Base-by-base conservation (phyloP, 2,113 vertebrate species). In the Syrrhaptes paradoxus region DNA sequence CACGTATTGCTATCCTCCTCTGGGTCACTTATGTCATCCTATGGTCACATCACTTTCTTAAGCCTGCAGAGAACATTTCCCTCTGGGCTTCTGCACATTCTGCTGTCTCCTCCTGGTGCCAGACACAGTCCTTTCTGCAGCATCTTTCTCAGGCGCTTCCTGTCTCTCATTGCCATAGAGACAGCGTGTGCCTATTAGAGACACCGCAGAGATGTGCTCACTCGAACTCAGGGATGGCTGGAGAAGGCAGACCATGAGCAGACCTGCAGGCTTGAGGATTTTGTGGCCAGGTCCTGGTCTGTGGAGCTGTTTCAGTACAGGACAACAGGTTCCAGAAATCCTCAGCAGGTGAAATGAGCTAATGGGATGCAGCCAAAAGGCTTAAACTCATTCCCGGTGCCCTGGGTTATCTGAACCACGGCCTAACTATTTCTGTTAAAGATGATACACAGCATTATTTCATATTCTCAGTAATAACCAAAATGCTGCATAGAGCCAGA, bases 101-200 rank as follows among this genome's bases (percentile, higher is more conserved):
- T 93, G 93, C 83, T 86, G 54, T 97, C 92, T 97, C 93, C 93
- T 97, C 45, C 95, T 94, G 92, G 88, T 90, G 88, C 92, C 93
- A 95, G 94, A 96, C 96, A 66, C 76, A 70, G 80, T 68, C 51
- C 75, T 94, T 94, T 94, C 90, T 90, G 90, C 95, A 96, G 93
- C 66, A 62, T 90, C 93, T 85, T 94, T 96, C 88, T 75, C n/a
- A 57, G 90, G 76, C 31, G 13, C 66, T 90, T 85, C 65, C 83
- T 32, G 38, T 67, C 91, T 86, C 79, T 92, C 93, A 97, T 97
- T 96, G 95, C 96, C 95, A 96, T 97, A 96, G 96, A 97, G 95
- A 97, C 96, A 85, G 92, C 4, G 38, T 93, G 79, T 85, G 80
- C 73, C 86, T 94, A 11, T 72, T 61, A 88, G 85, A 95, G 86